Conservation (phyloP, 2,888 invertebrate genomes). For the Andrena flavipes region DNA sequence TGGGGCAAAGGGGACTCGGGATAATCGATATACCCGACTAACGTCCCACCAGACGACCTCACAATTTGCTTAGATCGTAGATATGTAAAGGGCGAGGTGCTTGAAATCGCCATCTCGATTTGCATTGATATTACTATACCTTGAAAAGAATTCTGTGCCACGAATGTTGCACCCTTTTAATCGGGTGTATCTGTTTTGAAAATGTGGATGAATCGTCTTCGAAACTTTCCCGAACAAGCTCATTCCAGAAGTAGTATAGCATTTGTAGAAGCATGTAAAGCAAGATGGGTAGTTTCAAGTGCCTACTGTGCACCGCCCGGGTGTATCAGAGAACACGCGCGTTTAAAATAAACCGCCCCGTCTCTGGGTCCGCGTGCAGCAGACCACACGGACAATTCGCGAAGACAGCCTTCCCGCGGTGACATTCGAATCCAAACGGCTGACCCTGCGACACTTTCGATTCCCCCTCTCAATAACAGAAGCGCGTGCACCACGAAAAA, state of each 20-base stretch:
- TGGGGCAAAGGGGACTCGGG: slow-evolving; percentile 30
- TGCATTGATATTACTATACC: not conserved
- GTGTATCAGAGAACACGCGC: slow-evolving; percentile 11
- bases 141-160: not conserved
- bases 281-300: not conserved
- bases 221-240: too few relatives aligned
- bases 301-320: not conserved
- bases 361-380: not conserved
- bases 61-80: slow-evolving; percentile 70
- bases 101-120: slow-evolving; percentile 19
- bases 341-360: slow-evolving; percentile 46
- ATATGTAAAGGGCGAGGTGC: slow-evolving; percentile 40
- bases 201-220: too few relatives aligned
- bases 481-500: not conserved
- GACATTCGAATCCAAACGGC: slow-evolving; percentile 27
- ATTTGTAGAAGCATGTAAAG: not conserved
- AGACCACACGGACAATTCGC: slow-evolving; percentile 6
- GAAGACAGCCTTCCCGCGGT: slow-evolving; percentile 7
- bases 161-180: not conserved
- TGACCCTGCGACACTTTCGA: slow-evolving; percentile 51
- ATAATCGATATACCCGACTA: slow-evolving; percentile 67
- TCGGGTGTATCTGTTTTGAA: too few relatives aligned
- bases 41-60: slow-evolving; percentile 60
- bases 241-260: too few relatives aligned
- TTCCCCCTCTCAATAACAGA: not conserved